Base-by-base conservation (phyloP, 2,797 vertebrate species). In the Apogon hyalosoma region DNA sequence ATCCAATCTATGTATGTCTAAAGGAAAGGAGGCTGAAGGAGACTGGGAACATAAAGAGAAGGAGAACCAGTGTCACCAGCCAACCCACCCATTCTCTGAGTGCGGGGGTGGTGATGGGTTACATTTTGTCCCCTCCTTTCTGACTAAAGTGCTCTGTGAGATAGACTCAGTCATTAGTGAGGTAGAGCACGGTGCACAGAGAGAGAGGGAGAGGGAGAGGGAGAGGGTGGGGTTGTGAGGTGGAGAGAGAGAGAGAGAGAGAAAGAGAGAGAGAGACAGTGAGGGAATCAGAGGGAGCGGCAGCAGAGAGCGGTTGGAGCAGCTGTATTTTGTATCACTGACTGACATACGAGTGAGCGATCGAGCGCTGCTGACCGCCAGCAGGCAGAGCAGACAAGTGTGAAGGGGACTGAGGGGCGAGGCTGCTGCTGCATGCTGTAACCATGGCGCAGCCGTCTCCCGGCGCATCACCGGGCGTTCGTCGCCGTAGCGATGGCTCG, bases 401-500 rank as follows among this genome's bases (percentile, higher is more conserved):
- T 6, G 63, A 60, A 28, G 70, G 72, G 59, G 58, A 59, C 65
- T 33, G 67, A 77, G 72, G 84, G 90, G 84, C 77, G 90, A 90
- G 89, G 84, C 79, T 24, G 73, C 79, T 77, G 82, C 51, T 79
- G 84, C 53, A 82, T 70, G 88, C 87, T 64, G 88, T 93, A 72
- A 91, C 90, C 92, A 94, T 94, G 93, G 93, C 93, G 90, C 91
- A 92, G 88, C 89, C 59, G 55, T 92, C 86, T 86, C 88, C 64
- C 21, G 54, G 90, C 63, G 85, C 89, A 53, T 93, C 92, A 50
- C 90, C 91, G 0, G 82, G 90, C 51, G 3, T 38, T 40, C 91
- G 93, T 69, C 92, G 92, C 61, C 93, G 92, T 74, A 94, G 93
- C 68, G 93, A 94, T 67, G 93, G 94, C 79, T 94, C 92, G 3